phyloP scores from a whole-genome alignment of 2,113 vertebrate genomes.

The Patagioenas fasciata region DNA sequence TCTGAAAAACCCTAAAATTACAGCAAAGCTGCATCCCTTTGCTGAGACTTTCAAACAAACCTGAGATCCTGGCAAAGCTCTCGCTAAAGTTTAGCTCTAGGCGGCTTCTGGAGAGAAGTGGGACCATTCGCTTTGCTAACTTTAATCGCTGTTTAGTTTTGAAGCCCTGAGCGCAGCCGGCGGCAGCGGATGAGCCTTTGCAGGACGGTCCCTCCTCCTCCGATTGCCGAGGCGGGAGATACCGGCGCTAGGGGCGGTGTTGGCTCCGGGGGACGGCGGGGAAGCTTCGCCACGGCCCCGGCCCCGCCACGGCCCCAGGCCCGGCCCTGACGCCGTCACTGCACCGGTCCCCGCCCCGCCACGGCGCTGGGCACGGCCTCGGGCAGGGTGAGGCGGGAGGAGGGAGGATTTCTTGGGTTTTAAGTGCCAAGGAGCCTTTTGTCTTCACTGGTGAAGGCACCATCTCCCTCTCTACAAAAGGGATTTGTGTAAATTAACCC shows the following conservation, averaged over 20 bases:
- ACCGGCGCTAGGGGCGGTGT: too few species aligned
- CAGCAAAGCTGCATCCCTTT: not conserved
- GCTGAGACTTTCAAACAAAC: not conserved
- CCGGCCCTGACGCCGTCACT: too few species aligned
- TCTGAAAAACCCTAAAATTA: not conserved
- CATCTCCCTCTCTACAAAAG: not conserved
- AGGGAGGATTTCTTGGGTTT: not conserved
- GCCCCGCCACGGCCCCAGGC: too few species aligned
- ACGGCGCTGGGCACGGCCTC: too few species aligned
- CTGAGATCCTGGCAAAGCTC: not conserved
- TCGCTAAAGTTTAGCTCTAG: rapidly evolving
- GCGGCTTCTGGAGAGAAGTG: not conserved
- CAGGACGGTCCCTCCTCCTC: not conserved
- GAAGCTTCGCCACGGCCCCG: too few species aligned
- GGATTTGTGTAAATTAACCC: not conserved
- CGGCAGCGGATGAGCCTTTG: too few species aligned
- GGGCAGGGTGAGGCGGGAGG: too few species aligned
- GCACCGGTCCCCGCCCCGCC: too few species aligned
- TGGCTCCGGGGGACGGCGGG: too few species aligned
- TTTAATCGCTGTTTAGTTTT: not conserved
- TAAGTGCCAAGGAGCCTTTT: not conserved
- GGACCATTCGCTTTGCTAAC: not conserved
- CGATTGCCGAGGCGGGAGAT: too few species aligned
- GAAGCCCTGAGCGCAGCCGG: not conserved
- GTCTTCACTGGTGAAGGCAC: not conserved